Base-by-base conservation (phyloP, 2,797 vertebrate species). In the Remorina albescens region DNA sequence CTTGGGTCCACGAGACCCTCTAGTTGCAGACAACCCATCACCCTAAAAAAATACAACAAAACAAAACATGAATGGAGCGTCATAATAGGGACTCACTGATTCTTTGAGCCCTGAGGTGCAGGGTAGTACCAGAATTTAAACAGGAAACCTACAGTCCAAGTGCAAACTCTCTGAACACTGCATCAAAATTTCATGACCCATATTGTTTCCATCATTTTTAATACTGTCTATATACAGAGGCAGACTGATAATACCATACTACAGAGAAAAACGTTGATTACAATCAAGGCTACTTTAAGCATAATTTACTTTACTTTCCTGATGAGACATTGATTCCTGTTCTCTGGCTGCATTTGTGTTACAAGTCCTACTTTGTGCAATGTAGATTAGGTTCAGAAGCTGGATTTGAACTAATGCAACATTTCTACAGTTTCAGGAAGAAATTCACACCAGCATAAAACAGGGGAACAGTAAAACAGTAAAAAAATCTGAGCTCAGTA, bases 1-100 rank as follows among this genome's bases (percentile, higher is more conserved):
- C 97, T 99, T 99, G 74, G 97, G 96, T 23, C 98, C 98, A 0
- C 98, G 95, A 69, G 96, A 95, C 41, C 96, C 97, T 83, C 96
- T 94, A 55, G 74, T 81, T 72, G 95, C 92, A 84, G 95, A 85
- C 75, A 85, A 82, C 12, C 95, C 89, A 21, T 94, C 92, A n/a
- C 94, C 96, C 98, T 99, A 85, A 68, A 88, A 88, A 88, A 79
- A 76, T 64, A 88, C n/a, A n/a, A n/a, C n/a, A n/a, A n/a, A n/a
- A n/a, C n/a, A n/a, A n/a, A n/a, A 81, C 25, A 84, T 13, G 44
- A 85, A 69, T 37, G 74, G 82, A 26, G 70, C 25, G 51, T 78
- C 47, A 83, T 37, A 57, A 41, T 0, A 39, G 0, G 11, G 23
- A 67, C 37, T 70, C 46, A 55, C 28, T 30, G 36, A 16, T 65